Conservation (phyloP, 1,140 invertebrate genomes). For the Penaeus chinensis region DNA sequence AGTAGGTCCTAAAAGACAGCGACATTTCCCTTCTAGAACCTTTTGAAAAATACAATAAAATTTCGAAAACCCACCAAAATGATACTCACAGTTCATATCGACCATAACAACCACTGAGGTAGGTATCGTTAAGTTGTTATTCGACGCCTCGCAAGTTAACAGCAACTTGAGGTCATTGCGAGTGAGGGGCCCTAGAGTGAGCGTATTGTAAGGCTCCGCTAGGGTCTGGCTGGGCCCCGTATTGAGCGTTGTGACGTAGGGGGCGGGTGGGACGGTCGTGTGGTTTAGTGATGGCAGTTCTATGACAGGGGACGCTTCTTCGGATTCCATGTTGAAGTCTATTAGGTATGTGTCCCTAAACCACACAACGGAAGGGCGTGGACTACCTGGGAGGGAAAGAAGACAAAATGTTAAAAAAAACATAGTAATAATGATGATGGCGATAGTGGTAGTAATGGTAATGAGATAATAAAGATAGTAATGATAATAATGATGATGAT, state of each 20-base stretch:
- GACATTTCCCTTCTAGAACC: no score
- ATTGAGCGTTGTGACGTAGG: neutral
- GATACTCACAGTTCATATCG: conserved; percentile 88
- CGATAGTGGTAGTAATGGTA: no score
- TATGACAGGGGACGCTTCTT: neutral
- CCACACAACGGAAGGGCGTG: conserved; percentile 40
- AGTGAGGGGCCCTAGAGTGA: conserved; percentile 71
- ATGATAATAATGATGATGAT: no score
- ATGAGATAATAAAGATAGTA: no score
- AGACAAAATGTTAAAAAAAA: neutral
- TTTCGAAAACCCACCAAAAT: no score
- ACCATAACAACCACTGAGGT: conserved; percentile 82
- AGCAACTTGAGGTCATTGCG: conserved; percentile 82
- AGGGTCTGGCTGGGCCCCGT: neutral
- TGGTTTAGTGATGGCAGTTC: no score
- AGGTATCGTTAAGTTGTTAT: conserved; percentile 82
- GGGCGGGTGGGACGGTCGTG: neutral
- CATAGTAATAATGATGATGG: no score
- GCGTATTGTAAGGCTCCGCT: conserved; percentile 23
- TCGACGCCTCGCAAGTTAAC: conserved; percentile 85
- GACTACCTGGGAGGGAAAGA: conserved; percentile 7
- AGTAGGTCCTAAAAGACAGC: no score
- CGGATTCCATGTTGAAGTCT: conserved; percentile 34
- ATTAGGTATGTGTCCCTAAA: conserved; percentile 30
- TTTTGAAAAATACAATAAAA: no score